Base-by-base conservation (phyloP, 2,113 vertebrate genomes). In the Crypturellus undulatus region DNA sequence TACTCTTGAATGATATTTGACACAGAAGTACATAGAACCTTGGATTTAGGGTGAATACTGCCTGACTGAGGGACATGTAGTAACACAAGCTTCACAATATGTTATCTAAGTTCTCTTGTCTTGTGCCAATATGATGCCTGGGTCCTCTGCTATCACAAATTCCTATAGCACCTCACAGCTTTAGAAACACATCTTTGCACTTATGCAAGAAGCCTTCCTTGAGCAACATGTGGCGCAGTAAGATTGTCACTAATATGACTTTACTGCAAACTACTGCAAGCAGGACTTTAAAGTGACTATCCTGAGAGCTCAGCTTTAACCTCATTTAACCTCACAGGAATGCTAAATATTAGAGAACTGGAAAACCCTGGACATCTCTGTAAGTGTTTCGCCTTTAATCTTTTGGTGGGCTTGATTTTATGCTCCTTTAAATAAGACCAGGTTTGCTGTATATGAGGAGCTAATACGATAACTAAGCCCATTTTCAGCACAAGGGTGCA, bases 401-500 rank as follows among this genome's bases (percentile, higher is more conserved):
- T 83, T 30, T 58, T 65, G 52, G 43, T 79, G 36, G 58, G 18
- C 95, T 89, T 63, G 52, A 96, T 96, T 95, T 97, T 95, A 94
- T 95, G 96, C 69, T 92, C 34, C 96, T 97, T 96, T 96, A 96
- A 93, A 90, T 97, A 89, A 94, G 81, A 80, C 59, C 91, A 96
- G 64, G 70, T 96, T 96, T 97, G 77, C 92, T 89, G 91, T 98
- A 96, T 97, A 96, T 71, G 64, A 92, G 94, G 95, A 97, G 94
- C 92, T 97, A 97, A 96, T 97, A 96, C 34, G 94, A 84, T 93
- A 97, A 97, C 96, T 95, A 95, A 97, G 75, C 64, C 70, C 10
- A 40, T 97, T 98, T 98, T 97, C 96, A 97, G 95, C 94, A 95
- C 81, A 96, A 91, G 49, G 78, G 92, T 97, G 89, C 84, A 95